phyloP scores from a whole-genome alignment of 2,113 vertebrate species.

The Datnioides undecimradiatus region DNA sequence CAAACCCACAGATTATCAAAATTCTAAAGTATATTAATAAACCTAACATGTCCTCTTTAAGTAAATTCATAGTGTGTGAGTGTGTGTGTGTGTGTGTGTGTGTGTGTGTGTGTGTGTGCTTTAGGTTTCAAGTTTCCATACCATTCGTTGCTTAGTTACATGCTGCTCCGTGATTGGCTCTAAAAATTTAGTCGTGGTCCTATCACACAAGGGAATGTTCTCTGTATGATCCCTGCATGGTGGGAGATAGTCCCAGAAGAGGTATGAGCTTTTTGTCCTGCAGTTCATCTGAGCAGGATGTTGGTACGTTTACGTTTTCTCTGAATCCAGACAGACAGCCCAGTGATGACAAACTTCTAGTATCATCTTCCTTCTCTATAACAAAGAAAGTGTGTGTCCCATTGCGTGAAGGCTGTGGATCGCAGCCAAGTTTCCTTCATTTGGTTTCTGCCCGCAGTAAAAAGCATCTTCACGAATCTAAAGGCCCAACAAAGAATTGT shows the following conservation, averaged over 20 bases:
- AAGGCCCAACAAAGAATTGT: background rate
- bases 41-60: too few species aligned
- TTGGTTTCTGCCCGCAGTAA: background rate
- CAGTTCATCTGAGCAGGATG: slow-evolving; percentile 10
- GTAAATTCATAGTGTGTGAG: too few species aligned
- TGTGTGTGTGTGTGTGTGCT: too few species aligned
- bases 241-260: too few species aligned
- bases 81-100: too few species aligned
- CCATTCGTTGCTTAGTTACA: background rate
- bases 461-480: background rate
- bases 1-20: background rate
- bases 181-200: background rate
- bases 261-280: background rate
- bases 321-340: background rate
- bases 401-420: background rate
- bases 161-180: background rate
- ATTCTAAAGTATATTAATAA: too few species aligned
- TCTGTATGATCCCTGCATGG: background rate
- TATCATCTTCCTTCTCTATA: background rate
- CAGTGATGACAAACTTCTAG: background rate
- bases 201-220: background rate
- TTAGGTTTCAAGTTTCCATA: background rate
- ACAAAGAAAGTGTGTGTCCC: background rate
- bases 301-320: background rate
- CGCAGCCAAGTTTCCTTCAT: background rate